Conservation (phyloP, 2,113 vertebrate species). For the human (Homo sapiens) region GRCh38 chr5:121925501-121926000, state of each 20-base stretch:
- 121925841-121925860: constrained; percentile 13
- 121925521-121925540: not conserved
- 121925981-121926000: not conserved
- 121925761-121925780: not conserved
- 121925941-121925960: not conserved
- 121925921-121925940: not conserved
- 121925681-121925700: not conserved
- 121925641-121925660: not conserved
- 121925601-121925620: not conserved
- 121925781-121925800: not conserved
- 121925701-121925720: not conserved
- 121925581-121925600: not conserved
- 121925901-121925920: not conserved
- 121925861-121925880: not conserved
- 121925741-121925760: not conserved
- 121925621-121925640: constrained; percentile 8
- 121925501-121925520: not conserved
- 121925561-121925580: not conserved
- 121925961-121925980: not conserved
- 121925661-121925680: not conserved
- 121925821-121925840: not conserved
- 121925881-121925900: not conserved
- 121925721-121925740: not conserved
- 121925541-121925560: not conserved
- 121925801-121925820: not conserved